Evolutionary conservation across 2,888 invertebrate genomes (phyloP).

Genomic region (Cosmorhoe ocellata): DNA sequence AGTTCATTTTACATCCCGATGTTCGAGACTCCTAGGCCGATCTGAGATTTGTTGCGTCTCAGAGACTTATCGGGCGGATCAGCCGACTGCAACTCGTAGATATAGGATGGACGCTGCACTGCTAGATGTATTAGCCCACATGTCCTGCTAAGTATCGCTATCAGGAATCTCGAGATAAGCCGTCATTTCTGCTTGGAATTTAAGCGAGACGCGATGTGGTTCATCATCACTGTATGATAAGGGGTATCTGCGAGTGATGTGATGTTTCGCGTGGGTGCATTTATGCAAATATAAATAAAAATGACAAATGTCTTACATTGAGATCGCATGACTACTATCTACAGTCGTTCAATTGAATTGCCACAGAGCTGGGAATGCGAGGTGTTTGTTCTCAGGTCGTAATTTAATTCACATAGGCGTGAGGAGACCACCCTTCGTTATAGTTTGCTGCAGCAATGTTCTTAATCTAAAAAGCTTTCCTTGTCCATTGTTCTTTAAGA

Average conservation of each 20-base stretch:
- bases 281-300: slow-evolving; percentile 33
- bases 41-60: slow-evolving; percentile 47
- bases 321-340: slow-evolving; percentile 28
- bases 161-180: slow-evolving; percentile 62
- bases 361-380: slow-evolving; percentile 22
- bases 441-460: slow-evolving; percentile 17
- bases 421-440: slow-evolving; percentile 23
- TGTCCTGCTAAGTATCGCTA: slow-evolving; percentile 57
- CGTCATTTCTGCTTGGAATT: slow-evolving; percentile 69
- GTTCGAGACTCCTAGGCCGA: background rate
- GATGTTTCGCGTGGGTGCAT: slow-evolving; percentile 29
- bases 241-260: slow-evolving; percentile 25
- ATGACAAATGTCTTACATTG: slow-evolving; percentile 30
- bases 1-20: background rate
- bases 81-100: slow-evolving; percentile 47
- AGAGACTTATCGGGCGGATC: slow-evolving; percentile 57
- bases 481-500: slow-evolving; percentile 12
- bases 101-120: slow-evolving; percentile 49
- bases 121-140: slow-evolving; percentile 62
- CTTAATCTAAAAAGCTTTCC: slow-evolving; percentile 16
- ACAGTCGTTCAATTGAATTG: slow-evolving; percentile 25
- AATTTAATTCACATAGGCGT: slow-evolving; percentile 28
- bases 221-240: slow-evolving; percentile 39
- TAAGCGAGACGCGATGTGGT: slow-evolving; percentile 52
- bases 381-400: slow-evolving; percentile 23